Conservation (phyloP, 2,888 invertebrate species). For the Diadromus collaris region DNA sequence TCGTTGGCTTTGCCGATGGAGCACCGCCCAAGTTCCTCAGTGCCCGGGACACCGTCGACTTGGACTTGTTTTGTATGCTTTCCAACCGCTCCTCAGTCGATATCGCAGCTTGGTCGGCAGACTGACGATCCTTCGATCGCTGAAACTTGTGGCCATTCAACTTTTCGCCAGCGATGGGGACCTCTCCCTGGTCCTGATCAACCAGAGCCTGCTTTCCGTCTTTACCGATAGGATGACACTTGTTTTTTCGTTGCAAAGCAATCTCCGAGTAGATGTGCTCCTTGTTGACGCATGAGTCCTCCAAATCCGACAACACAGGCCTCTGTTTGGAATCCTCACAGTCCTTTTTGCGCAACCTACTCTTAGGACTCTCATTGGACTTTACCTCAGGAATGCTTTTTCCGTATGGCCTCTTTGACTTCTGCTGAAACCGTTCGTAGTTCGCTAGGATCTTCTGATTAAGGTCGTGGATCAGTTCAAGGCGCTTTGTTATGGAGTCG, state of each 20-base stretch:
- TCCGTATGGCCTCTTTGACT: conserved; percentile 66
- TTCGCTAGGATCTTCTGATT: conserved; percentile 77
- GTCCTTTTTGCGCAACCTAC: conserved; percentile 31
- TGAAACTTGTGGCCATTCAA: conserved; percentile 1
- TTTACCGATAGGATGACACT: conserved; percentile 9
- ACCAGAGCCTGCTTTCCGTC: background rate
- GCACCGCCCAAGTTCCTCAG: conserved; percentile 51
- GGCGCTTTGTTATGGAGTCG: conserved; percentile 76
- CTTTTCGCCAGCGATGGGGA: background rate
- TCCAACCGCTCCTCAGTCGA: conserved; percentile 43
- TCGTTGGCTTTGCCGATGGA: conserved; percentile 39
- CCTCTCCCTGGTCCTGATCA: background rate
- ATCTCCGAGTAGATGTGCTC: conserved; percentile 67
- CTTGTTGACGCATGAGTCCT: conserved; percentile 42
- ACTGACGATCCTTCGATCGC: conserved; percentile 1
- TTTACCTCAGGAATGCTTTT: conserved; percentile 22
- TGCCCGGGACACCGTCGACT: conserved; percentile 47
- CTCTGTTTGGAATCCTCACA: conserved; percentile 13
- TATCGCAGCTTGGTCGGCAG: conserved; percentile 19
- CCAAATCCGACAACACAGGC: conserved; percentile 54
- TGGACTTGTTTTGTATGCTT: conserved; percentile 48
- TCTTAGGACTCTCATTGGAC: conserved; percentile 26
- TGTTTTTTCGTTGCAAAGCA: conserved; percentile 58
- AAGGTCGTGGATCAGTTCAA: conserved; percentile 76
- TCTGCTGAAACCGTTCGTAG: conserved; percentile 75